These are phyloP conservation scores for Spermophilus dauricus DNA, from an alignment of 2,113 vertebrate genomes.

Conservation along the genomic window DNA sequence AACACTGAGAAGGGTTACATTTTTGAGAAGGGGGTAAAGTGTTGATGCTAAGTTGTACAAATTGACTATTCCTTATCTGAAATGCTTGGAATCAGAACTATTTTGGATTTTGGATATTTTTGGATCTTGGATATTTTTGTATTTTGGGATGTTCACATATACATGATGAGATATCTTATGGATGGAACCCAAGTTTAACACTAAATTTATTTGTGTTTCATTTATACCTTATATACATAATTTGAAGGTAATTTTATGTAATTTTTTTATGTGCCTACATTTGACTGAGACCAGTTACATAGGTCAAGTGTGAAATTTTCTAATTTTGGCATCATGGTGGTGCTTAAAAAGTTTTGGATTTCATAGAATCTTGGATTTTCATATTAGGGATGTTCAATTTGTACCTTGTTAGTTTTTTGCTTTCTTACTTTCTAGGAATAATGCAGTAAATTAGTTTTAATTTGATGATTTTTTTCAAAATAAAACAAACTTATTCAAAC, in stretches of 20 bases:
- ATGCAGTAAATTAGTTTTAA: constrained; percentile 30
- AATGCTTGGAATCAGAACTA: neutral
- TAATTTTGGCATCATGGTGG: neutral
- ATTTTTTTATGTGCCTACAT: neutral
- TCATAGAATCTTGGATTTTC: neutral
- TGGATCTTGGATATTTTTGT: neutral
- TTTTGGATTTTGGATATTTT: neutral
- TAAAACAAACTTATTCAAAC: constrained; percentile 64
- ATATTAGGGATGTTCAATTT: neutral
- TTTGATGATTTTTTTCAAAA: constrained; percentile 62
- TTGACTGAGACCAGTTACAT: neutral
- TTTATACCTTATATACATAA: neutral
- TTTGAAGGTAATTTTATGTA: neutral
- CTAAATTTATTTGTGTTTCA: neutral
- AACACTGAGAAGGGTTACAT: neutral
- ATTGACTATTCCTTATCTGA: neutral
- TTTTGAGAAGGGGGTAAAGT: neutral
- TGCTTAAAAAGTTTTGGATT: neutral
- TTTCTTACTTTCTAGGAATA: constrained; percentile 39
- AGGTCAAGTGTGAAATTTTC: neutral
- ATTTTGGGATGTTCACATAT: neutral
- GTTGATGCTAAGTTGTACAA: neutral
- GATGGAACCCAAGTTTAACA: neutral
- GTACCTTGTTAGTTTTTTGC: neutral
- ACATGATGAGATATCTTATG: neutral